Conservation (phyloP, 2,113 vertebrate species). For the Platysteira castanea region DNA sequence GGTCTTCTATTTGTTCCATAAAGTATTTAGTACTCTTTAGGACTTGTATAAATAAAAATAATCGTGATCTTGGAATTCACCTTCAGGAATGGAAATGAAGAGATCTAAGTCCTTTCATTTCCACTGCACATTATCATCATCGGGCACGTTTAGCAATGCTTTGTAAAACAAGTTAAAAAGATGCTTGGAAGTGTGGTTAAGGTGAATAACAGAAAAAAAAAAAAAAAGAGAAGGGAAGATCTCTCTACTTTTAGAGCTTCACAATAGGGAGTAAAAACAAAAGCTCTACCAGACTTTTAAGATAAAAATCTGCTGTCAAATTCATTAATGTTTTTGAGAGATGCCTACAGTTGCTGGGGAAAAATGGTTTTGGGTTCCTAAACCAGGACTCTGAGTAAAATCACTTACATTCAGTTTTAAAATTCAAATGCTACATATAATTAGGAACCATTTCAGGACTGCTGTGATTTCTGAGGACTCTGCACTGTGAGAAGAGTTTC, state of each 20-base stretch:
- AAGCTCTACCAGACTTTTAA: background rate
- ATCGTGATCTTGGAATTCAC: conserved; percentile 50
- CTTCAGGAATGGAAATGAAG: conserved; percentile 54
- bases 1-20: conserved; percentile 57
- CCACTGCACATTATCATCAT: conserved; percentile 2
- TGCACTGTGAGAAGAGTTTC: background rate
- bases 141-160: background rate
- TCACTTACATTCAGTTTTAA: background rate
- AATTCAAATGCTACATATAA: background rate
- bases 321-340: conserved; percentile 20
- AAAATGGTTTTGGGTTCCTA: conserved; percentile 17
- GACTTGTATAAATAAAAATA: conserved; percentile 59
- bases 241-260: background rate
- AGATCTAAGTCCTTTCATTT: background rate
- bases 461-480: background rate
- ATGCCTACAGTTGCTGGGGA: background rate
- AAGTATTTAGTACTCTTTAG: conserved; percentile 62
- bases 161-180: conserved; percentile 34
- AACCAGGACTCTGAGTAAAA: background rate
- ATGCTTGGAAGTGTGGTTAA: conserved; percentile 24
- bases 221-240: background rate
- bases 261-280: conserved; percentile 28
- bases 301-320: conserved; percentile 26
- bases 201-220: background rate
- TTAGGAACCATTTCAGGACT: background rate